Percentiles rank a stretch among this genome's conserved stretches.
phyloP scores from a whole-genome alignment of 2,888 invertebrate species.

The Metalampra italica region DNA sequence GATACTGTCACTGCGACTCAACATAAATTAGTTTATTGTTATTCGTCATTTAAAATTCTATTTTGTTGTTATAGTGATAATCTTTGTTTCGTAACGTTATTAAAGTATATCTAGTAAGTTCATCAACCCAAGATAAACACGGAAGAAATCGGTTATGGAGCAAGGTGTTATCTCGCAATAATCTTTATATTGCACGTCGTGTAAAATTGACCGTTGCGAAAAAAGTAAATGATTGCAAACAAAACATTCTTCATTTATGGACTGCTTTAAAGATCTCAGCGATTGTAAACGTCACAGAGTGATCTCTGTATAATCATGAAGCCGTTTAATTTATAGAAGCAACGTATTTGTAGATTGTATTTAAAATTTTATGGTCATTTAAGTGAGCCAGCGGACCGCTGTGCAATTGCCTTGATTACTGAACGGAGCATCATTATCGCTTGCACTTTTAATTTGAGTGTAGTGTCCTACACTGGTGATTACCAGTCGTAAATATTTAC shows the following conservation, averaged over 20 bases:
- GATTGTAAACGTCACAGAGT: not conserved
- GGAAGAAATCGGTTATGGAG: too few species aligned
- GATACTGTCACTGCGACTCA: too few species aligned
- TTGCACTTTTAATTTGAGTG: constrained; percentile 10
- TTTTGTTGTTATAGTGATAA: too few species aligned
- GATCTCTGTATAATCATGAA: not conserved
- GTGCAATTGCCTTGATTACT: constrained; percentile 21
- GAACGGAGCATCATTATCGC: constrained; percentile 13
- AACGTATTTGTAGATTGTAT: constrained; percentile 12
- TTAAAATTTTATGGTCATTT: constrained; percentile 31
- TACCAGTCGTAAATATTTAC: constrained; percentile 29
- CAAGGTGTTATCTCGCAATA: too few species aligned
- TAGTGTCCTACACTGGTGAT: constrained; percentile 19
- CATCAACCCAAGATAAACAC: too few species aligned
- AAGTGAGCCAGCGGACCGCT: constrained; percentile 22
- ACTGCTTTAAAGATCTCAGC: not conserved
- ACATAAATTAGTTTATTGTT: too few species aligned
- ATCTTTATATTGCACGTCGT: too few species aligned
- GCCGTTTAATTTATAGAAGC: constrained; percentile 2
- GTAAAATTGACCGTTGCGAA: not conserved
- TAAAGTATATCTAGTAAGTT: too few species aligned
- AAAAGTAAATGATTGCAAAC: not conserved
- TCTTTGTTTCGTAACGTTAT: too few species aligned
- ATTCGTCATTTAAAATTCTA: too few species aligned
- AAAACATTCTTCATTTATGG: not conserved